Conservation (phyloP, 1,140 invertebrate species). For the Pectinophora gossypiella region DNA sequence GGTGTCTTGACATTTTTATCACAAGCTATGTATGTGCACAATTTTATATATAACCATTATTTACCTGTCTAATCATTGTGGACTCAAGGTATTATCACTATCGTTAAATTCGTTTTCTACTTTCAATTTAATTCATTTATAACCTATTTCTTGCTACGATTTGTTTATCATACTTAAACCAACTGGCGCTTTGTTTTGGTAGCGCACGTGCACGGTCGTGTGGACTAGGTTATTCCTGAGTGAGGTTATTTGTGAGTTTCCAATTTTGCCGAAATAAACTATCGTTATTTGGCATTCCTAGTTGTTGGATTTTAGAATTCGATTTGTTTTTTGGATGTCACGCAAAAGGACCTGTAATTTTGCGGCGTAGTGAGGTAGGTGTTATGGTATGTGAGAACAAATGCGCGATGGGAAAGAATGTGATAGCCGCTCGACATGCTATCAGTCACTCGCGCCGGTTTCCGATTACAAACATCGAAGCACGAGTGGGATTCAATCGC, state of each 20-base stretch:
- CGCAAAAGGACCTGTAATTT: neutral
- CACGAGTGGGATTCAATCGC: neutral
- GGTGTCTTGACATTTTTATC: conserved; percentile 26
- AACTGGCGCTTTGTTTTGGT: too few species aligned
- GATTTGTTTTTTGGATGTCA: neutral
- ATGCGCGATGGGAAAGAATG: conserved; percentile 35
- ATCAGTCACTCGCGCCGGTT: conserved; percentile 15
- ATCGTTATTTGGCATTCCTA: neutral
- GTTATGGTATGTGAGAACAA: neutral
- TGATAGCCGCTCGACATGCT: conserved; percentile 23
- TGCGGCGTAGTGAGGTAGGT: neutral
- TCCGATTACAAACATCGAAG: neutral
- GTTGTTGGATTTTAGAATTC: neutral
- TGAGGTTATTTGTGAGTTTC: conserved; percentile 18
- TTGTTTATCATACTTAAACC: too few species aligned
- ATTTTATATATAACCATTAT: neutral
- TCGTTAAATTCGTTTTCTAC: too few species aligned
- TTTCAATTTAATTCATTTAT: too few species aligned
- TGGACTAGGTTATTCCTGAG: conserved; percentile 12
- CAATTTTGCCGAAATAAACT: conserved; percentile 17
- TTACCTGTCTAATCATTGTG: neutral
- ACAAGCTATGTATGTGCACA: conserved; percentile 1
- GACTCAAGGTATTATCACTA: too few species aligned
- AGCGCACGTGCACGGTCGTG: conserved; percentile 5
- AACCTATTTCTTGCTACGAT: too few species aligned